phyloP scores from a whole-genome alignment of 1,140 invertebrate species.

The Bombus affinis region DNA sequence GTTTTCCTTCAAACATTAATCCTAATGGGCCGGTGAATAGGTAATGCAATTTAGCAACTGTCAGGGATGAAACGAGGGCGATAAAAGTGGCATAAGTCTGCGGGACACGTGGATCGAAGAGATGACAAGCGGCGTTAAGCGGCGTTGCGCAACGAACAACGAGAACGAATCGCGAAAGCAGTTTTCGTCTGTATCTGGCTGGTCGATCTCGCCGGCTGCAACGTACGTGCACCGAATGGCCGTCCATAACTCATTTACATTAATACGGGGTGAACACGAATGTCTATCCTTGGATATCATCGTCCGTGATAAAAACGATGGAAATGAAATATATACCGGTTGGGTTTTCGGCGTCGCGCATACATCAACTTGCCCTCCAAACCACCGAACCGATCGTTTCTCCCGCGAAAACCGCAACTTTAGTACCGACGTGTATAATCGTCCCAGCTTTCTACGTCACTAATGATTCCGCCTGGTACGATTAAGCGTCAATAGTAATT shows the following conservation, averaged over 20 bases:
- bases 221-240: slow-evolving; percentile 61
- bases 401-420: slow-evolving; percentile 13
- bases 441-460: neutral
- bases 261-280: slow-evolving; percentile 63
- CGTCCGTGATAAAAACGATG: slow-evolving; percentile 42
- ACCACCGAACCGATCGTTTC: neutral
- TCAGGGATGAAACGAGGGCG: neutral
- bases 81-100: slow-evolving; percentile 11
- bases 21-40: slow-evolving; percentile 6
- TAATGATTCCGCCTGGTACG: slow-evolving; percentile 1
- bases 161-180: slow-evolving; percentile 26
- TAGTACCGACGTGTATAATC: slow-evolving; percentile 15
- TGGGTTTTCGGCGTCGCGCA: neutral
- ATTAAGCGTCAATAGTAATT: slow-evolving; percentile 32
- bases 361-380: neutral
- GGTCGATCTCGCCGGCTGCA: slow-evolving; percentile 60
- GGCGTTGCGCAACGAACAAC: slow-evolving; percentile 5
- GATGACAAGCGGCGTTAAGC: slow-evolving; percentile 30
- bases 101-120: neutral
- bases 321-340: slow-evolving; percentile 38
- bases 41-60: slow-evolving; percentile 24
- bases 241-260: slow-evolving; percentile 66
- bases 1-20: neutral
- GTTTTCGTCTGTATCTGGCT: slow-evolving; percentile 57
- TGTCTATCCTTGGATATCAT: slow-evolving; percentile 51